These are phyloP conservation scores for Mesoligia furuncula DNA, from an alignment of 2,888 invertebrate species.

Conservation along the genomic window DNA sequence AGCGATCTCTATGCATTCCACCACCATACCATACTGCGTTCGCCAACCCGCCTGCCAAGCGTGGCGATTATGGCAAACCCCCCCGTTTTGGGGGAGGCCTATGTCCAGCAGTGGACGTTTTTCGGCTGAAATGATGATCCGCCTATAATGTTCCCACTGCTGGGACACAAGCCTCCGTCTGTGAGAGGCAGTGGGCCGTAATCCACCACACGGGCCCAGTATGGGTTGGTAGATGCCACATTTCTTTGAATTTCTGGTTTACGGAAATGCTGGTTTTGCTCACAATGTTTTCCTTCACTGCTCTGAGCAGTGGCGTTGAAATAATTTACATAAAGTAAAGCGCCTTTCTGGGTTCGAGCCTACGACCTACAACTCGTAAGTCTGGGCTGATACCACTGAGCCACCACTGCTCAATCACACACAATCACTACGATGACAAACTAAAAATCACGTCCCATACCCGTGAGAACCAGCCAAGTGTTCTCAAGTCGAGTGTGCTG, in stretches of 20 bases:
- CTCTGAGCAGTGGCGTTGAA: neutral
- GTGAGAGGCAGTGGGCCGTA: neutral
- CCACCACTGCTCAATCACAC: too few species aligned
- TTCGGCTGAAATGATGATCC: too few species aligned
- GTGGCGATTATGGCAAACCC: too few species aligned
- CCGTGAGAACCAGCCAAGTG: constrained; percentile 67
- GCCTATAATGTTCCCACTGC: too few species aligned
- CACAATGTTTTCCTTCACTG: neutral
- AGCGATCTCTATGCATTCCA: too few species aligned
- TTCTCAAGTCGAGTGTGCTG: constrained; percentile 60
- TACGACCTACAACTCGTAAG: neutral
- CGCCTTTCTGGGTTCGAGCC: neutral
- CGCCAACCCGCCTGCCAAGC: too few species aligned
- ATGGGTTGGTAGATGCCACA: neutral
- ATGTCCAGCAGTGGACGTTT: too few species aligned
- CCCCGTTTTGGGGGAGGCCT: too few species aligned
- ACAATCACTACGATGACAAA: constrained; percentile 3
- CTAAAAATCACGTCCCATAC: constrained; percentile 24
- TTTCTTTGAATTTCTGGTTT: neutral
- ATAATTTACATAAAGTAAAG: neutral
- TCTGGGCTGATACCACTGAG: neutral
- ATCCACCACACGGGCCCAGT: neutral
- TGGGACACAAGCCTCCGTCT: too few species aligned
- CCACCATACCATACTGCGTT: too few species aligned
- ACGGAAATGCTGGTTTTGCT: neutral